A percentile compares a stretch with the other conserved stretches of the same genome.
Evolutionary conservation across 2,888 invertebrate genomes (phyloP).

Genomic region (Podotricha telesiphe): DNA sequence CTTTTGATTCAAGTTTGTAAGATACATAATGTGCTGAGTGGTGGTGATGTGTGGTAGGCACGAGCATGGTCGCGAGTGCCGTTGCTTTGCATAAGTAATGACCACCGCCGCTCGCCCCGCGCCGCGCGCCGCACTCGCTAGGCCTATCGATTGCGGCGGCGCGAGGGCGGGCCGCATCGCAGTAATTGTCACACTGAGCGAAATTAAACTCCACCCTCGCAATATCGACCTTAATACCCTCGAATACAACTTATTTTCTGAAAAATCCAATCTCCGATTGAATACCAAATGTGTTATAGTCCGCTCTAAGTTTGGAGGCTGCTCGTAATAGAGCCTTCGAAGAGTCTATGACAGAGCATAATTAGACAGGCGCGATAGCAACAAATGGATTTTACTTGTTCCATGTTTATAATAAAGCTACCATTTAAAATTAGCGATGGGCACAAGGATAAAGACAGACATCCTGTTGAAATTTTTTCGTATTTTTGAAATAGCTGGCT

Average conservation of each 20-base stretch:
- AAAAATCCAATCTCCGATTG: slow-evolving; percentile 58
- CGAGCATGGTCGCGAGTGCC: slow-evolving; percentile 52
- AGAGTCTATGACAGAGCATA: slow-evolving; percentile 83
- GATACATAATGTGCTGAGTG: slow-evolving; percentile 49
- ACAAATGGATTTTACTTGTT: slow-evolving; percentile 83
- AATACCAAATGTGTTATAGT: slow-evolving; percentile 80
- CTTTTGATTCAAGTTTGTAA: neutral
- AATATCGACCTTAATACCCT: slow-evolving; percentile 74
- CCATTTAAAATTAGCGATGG: slow-evolving; percentile 57
- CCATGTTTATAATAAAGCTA: slow-evolving; percentile 66
- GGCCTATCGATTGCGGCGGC: slow-evolving; percentile 88
- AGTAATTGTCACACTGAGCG: slow-evolving; percentile 83
- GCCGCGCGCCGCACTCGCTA: slow-evolving; percentile 83
- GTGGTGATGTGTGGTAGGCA: slow-evolving; percentile 47
- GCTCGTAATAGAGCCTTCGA: slow-evolving; percentile 83
- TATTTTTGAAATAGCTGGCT: slow-evolving; percentile 6
- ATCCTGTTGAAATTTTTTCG: no score
- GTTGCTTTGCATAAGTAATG: slow-evolving; percentile 83
- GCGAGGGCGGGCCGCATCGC: slow-evolving; percentile 82
- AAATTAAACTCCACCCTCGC: slow-evolving; percentile 70
- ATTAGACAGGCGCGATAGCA: slow-evolving; percentile 81
- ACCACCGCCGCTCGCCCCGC: slow-evolving; percentile 55
- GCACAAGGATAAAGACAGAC: slow-evolving; percentile 30
- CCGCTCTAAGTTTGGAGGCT: slow-evolving; percentile 79
- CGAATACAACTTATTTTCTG: slow-evolving; percentile 65